phyloP scores from a whole-genome alignment of 2,888 invertebrate genomes.

The Drosophila subquinaria region DNA sequence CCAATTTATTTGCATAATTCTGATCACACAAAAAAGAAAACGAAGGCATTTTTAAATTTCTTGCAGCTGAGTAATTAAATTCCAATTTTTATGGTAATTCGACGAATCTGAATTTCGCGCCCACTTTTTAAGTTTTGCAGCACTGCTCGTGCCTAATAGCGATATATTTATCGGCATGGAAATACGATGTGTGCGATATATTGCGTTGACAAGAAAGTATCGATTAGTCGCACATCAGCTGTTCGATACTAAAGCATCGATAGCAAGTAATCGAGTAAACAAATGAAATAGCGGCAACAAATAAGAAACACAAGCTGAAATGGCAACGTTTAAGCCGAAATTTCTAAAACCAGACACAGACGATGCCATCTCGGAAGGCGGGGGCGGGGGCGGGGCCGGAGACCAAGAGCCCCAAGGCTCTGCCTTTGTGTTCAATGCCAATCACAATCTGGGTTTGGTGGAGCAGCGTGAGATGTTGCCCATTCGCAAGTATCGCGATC shows the following conservation, averaged over 20 bases:
- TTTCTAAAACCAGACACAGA: conserved; percentile 73
- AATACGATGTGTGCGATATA: neutral
- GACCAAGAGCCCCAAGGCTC: conserved; percentile 74
- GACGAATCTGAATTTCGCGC: neutral
- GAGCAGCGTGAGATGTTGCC: conserved; percentile 94
- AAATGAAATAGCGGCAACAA: conserved; percentile 21
- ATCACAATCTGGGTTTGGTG: conserved; percentile 92
- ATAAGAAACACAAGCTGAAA: conserved; percentile 6
- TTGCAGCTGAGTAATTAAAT: too few species aligned
- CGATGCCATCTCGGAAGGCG: conserved; percentile 78
- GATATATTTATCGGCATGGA: neutral
- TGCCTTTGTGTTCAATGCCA: conserved; percentile 93
- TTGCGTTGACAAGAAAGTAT: neutral
- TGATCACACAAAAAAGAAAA: too few species aligned
- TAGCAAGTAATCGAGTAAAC: conserved; percentile 4
- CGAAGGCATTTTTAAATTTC: too few species aligned
- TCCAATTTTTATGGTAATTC: too few species aligned
- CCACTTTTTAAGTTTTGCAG: neutral
- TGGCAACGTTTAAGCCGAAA: conserved; percentile 72
- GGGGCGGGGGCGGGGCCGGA: conserved; percentile 68
- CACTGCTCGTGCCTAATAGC: neutral
- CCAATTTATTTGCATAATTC: neutral
- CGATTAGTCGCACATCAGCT: conserved; percentile 1
- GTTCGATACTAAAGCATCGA: neutral
- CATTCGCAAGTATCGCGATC: conserved; percentile 93